These are phyloP conservation scores for Belonocnema kinseyi DNA, from an alignment of 1,140 invertebrate genomes.

Conservation along the genomic window DNA sequence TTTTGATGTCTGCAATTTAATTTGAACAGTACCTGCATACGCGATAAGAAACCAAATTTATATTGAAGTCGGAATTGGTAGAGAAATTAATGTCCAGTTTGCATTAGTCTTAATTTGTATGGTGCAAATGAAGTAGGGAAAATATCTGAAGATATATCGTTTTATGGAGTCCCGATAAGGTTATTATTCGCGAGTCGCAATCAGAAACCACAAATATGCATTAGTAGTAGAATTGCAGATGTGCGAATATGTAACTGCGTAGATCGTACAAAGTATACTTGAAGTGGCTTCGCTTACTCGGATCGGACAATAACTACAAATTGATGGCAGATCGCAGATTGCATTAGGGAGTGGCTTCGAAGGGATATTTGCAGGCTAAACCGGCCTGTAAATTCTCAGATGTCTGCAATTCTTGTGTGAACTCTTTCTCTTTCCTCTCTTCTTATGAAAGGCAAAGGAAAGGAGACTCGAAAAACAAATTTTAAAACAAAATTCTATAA, in stretches of 20 bases:
- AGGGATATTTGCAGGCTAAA: constrained; percentile 1
- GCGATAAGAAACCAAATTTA: not conserved
- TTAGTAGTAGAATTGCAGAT: not conserved
- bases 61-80: not conserved
- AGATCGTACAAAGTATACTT: constrained; percentile 9
- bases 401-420: not conserved
- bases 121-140: constrained; percentile 2
- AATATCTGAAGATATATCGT: not conserved
- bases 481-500: not conserved
- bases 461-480: not conserved
- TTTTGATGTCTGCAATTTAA: too few relatives aligned
- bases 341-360: constrained; percentile 26
- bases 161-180: constrained; percentile 14
- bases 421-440: not conserved
- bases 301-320: constrained; percentile 29
- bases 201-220: constrained; percentile 6
- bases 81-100: not conserved
- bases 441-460: not conserved
- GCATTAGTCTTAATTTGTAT: not conserved
- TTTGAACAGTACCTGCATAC: too few relatives aligned
- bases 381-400: constrained; percentile 17
- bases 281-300: constrained; percentile 20
- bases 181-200: constrained; percentile 5
- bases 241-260: constrained; percentile 5
- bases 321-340: constrained; percentile 28